These are phyloP conservation scores for Odontocolon sp. DNA, from an alignment of 2,888 invertebrate genomes.

Conservation along the genomic window DNA sequence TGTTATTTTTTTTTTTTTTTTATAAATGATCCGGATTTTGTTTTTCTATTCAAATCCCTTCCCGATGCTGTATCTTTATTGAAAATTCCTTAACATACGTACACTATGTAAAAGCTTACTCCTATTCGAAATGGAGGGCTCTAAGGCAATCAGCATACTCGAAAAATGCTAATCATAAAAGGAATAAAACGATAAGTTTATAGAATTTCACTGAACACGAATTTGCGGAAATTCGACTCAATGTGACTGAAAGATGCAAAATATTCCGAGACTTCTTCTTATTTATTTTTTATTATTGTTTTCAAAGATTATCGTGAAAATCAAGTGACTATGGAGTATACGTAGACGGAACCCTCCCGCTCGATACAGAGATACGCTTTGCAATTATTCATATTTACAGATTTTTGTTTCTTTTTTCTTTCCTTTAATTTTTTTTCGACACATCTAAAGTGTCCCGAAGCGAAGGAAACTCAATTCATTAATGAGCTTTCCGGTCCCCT, in stretches of 20 bases:
- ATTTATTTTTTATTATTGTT: not conserved
- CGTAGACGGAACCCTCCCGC: constrained; percentile 50
- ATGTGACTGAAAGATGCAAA: not conserved
- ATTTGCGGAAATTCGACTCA: not conserved
- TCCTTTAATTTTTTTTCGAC: constrained; percentile 1
- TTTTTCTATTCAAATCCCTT: not conserved
- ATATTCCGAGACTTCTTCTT: not conserved
- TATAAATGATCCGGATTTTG: not conserved
- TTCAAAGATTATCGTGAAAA: not conserved
- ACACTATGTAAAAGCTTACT: constrained; percentile 53
- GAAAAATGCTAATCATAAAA: constrained; percentile 52
- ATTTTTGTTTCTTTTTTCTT: constrained; percentile 7
- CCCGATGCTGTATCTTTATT: constrained; percentile 43
- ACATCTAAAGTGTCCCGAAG: constrained; percentile 18
- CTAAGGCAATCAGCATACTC: constrained; percentile 58
- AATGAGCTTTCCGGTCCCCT: constrained; percentile 25
- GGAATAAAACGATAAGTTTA: constrained; percentile 33
- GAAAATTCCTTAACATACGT: constrained; percentile 58
- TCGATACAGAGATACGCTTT: constrained; percentile 43
- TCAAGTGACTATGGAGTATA: constrained; percentile 25
- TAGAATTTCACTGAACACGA: constrained; percentile 20
- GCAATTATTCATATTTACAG: constrained; percentile 47
- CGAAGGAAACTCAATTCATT: constrained; percentile 13
- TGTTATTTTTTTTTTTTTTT: not conserved
- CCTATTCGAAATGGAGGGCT: constrained; percentile 65